Evolutionary conservation across 2,888 invertebrate species (phyloP), one percentile per base, ranked within the genome.

Genomic region (Epistrophella euchroma): DNA sequence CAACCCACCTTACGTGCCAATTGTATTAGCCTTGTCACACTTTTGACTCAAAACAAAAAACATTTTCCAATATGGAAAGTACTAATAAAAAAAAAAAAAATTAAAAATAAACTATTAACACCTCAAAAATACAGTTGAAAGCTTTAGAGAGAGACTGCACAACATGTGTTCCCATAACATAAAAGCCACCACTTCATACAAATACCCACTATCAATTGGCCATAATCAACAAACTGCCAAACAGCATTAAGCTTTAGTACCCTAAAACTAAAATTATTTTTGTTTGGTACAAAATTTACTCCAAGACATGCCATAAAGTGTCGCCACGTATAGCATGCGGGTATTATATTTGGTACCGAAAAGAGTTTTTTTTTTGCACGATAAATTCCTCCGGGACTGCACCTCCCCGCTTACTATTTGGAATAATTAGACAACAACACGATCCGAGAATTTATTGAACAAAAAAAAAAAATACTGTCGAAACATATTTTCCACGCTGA

Each of bases 391-490:
- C n/a, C 2, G n/a, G 37, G 25, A n/a, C 45, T 64, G 10, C 5
- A n/a, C 68, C 58, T 10, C 43, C 45, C 43, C 56, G 35, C 71
- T 28, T 58, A 56, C 43, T 13, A 32, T 40, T 58, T 47, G 35
- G 15, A 82, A 82, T 86, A 86, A 86, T 82, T 82, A 82, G 74
- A 86, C 74, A 82, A 66, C 73, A 71, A 86, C 86, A 86, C 86
- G 86, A 82, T 71, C 37, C 17, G 37, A 78, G 77, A 82, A 86
- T 86, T 86, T 82, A 86, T 86, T 74, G 71, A 60, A 86, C 74
- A 85, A 81, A 73, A 81, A 85, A 86, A 82, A n/a, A 73, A 82
- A 85, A 86, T 74, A 71, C 74, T 77, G 86, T 82, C 81, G 85
- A 86, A 86, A 86, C 58, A 81, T 73, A 81, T 82, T 81, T 72